These are phyloP conservation scores for Calephelis perditalis DNA, from an alignment of 2,888 invertebrate species.

Conservation along the genomic window DNA sequence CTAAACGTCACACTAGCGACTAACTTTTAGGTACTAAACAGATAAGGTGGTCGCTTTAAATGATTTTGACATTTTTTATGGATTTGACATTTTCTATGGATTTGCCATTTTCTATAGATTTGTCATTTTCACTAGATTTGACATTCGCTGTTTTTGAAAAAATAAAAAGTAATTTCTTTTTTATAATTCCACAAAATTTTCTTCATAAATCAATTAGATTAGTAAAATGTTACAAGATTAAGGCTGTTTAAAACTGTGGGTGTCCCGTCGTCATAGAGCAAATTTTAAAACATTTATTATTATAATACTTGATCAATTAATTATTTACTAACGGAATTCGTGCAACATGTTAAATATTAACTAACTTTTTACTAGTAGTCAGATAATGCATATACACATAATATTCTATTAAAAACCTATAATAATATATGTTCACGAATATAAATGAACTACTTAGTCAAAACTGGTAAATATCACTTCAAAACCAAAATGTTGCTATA, in stretches of 20 bases:
- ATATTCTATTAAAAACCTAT: not conserved
- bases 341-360: slow-evolving; percentile 5
- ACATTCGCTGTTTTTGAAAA: not conserved
- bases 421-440: not conserved
- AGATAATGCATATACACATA: not conserved
- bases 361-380: not conserved
- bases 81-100: not conserved
- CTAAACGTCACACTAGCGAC: too few species aligned
- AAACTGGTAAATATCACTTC: not conserved
- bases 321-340: slow-evolving; percentile 10
- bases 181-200: too few species aligned
- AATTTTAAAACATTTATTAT: slow-evolving; percentile 7
- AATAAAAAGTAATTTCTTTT: too few species aligned
- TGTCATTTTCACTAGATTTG: not conserved
- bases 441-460: too few species aligned
- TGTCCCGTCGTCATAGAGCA: slow-evolving; percentile 2
- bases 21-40: too few species aligned
- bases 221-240: too few species aligned
- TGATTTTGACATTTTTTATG: too few species aligned
- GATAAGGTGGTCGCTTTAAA: too few species aligned
- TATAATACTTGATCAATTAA: slow-evolving; percentile 7
- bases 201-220: too few species aligned
- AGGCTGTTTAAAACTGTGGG: not conserved
- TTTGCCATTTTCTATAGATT: not conserved
- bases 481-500: slow-evolving; percentile 51